Base-by-base conservation (phyloP, 2,797 vertebrate species). In the Tokudaia tokunoshimensis region DNA sequence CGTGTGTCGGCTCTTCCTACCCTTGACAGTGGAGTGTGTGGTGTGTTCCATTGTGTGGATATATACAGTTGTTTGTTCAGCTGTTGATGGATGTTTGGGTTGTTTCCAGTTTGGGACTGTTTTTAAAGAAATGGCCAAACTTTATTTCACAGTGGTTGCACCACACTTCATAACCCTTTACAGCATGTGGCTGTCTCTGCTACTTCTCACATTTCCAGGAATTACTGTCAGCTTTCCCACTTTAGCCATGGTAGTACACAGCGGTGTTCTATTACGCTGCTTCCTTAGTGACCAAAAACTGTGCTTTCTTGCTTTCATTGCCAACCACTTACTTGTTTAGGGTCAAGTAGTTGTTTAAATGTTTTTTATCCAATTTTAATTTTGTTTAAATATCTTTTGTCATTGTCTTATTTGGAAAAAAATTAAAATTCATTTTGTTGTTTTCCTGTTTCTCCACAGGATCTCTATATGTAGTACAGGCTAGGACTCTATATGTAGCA, bases 121-220 rank as follows among this genome's bases (percentile, higher is more conserved):
- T 91, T 92, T 89, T 63, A 63, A 92, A 84, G 76, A 94, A 89
- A 65, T 75, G 37, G 31, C 93, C 34, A 86, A 94, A 92, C 41
- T 75, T 61, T 52, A 52, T 91, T 87, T 55, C 81, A 65, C 34
- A 86, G 67, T 90, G 65, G 50, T 81, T 75, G 37, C 22, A 34
- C 81, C 76, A 78, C 76, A 78, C 89, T 87, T 91, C 63, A 20
- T 82, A 82, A 93, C 82, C 61, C 14, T 1, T 84, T 34, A 41
- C 65, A 67, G 57, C 22, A 5, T 6, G 11, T 79, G 52, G 87
- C 34, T 34, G 52, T 41, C 80, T 44, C 15, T 47, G 4, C 55
- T 50, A 26, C 24, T 81, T 90, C 3, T 22, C 47, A 44, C 57
- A 19, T 41, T 85, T 88, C 78, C 74, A 94, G 34, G 37, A 74